Evolutionary conservation across 1,140 invertebrate genomes (phyloP).

Genomic region (Pseudachorutes palmiensis): DNA sequence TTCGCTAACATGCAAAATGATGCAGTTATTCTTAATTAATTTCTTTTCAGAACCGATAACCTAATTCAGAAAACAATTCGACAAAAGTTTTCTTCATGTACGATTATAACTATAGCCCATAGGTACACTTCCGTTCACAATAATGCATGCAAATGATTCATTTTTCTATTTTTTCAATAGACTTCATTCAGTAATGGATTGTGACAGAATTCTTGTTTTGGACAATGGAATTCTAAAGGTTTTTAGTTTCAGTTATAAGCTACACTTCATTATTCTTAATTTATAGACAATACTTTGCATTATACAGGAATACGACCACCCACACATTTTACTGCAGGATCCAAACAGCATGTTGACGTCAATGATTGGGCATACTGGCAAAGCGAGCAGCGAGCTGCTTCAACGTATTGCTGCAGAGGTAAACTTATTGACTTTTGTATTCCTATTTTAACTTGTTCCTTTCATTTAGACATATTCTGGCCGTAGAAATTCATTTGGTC

Average conservation of each 20-base stretch:
- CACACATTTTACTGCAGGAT: conserved; percentile 37
- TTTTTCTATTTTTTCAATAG: no score
- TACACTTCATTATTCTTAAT: neutral
- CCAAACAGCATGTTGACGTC: conserved; percentile 17
- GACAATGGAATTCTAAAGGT: conserved; percentile 26
- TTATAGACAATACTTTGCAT: conserved; percentile 1
- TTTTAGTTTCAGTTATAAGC: neutral
- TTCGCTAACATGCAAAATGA: conserved; percentile 19
- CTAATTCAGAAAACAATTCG: conserved; percentile 44
- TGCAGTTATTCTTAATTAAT: neutral
- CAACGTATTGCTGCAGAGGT: conserved; percentile 28
- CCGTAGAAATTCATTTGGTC: no score
- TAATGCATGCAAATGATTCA: conserved; percentile 17
- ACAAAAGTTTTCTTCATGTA: conserved; percentile 21
- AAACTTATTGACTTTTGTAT: no score
- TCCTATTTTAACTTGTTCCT: no score
- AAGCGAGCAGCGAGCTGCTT: conserved; percentile 11
- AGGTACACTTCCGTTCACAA: conserved; percentile 17
- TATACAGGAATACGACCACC: conserved; percentile 37
- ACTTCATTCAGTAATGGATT: conserved; percentile 33
- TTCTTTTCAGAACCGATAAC: conserved; percentile 47
- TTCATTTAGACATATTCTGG: no score
- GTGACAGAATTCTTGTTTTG: conserved; percentile 29
- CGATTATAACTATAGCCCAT: conserved; percentile 32
- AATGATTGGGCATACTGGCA: conserved; percentile 28